Conservation (phyloP, 2,113 vertebrate genomes). For the Amia ocellicauda region DNA sequence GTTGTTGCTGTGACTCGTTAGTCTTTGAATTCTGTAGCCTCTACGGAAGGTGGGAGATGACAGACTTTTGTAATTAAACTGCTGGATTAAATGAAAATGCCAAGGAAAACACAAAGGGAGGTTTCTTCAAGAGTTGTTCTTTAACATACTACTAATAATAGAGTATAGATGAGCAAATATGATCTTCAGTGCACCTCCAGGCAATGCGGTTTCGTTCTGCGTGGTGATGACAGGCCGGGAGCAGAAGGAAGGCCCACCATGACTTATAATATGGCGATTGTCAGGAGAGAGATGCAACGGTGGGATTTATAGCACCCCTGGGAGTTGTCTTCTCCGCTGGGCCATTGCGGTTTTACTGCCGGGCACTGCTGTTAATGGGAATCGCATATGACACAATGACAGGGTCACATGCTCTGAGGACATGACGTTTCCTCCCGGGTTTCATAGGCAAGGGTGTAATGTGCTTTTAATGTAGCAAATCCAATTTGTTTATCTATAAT, state of each 20-base stretch:
- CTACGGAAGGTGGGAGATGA: no score
- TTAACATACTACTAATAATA: no score
- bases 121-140: no score
- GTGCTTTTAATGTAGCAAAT: not conserved
- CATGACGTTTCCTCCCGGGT: not conserved
- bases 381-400: not conserved
- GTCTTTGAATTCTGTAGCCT: no score
- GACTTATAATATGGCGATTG: slow-evolving; percentile 51
- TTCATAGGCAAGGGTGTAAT: not conserved
- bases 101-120: no score
- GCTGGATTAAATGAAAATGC: no score
- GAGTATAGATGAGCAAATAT: no score
- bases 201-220: no score
- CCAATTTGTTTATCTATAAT: not conserved
- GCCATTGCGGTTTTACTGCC: slow-evolving; percentile 69
- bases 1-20: no score
- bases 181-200: no score
- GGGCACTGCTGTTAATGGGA: not conserved
- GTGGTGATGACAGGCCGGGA: not conserved
- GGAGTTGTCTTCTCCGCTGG: slow-evolving; percentile 62
- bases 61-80: no score
- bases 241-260: slow-evolving; percentile 34
- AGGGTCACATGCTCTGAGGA: not conserved
- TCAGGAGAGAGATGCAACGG: slow-evolving; percentile 48
- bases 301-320: slow-evolving; percentile 59